Evolutionary conservation across 2,797 vertebrate genomes (phyloP).

Genomic region (Balearica regulorum): DNA sequence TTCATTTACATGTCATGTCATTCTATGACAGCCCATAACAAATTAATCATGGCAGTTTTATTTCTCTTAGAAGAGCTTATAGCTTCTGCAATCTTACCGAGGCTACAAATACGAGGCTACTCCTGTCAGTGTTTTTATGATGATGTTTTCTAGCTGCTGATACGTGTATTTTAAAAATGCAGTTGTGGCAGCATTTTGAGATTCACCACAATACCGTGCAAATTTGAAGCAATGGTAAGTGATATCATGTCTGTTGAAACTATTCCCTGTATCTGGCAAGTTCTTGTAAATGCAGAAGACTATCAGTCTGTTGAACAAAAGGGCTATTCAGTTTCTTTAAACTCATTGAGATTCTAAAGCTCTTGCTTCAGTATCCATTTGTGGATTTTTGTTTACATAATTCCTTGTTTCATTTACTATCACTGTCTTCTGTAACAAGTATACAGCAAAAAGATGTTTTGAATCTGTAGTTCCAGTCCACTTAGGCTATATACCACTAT

Average conservation of each 20-base stretch:
- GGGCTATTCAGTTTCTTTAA: not conserved
- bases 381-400: not conserved
- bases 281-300: not conserved
- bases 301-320: not conserved
- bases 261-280: not conserved
- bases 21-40: not conserved
- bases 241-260: not conserved
- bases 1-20: not conserved
- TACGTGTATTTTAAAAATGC: not conserved
- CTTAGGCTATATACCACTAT: not conserved
- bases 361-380: not conserved
- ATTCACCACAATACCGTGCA: not conserved
- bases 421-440: not conserved
- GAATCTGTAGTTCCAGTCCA: not conserved
- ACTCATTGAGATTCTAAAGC: not conserved
- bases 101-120: not conserved
- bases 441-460: not conserved
- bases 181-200: not conserved
- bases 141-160: not conserved
- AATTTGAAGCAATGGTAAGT: not conserved
- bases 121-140: not conserved
- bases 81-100: not conserved
- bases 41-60: not conserved
- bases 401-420: not conserved
- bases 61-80: not conserved